These are phyloP conservation scores for Orientallactaga sibirica DNA, from an alignment of 2,797 vertebrate species.

Conservation along the genomic window DNA sequence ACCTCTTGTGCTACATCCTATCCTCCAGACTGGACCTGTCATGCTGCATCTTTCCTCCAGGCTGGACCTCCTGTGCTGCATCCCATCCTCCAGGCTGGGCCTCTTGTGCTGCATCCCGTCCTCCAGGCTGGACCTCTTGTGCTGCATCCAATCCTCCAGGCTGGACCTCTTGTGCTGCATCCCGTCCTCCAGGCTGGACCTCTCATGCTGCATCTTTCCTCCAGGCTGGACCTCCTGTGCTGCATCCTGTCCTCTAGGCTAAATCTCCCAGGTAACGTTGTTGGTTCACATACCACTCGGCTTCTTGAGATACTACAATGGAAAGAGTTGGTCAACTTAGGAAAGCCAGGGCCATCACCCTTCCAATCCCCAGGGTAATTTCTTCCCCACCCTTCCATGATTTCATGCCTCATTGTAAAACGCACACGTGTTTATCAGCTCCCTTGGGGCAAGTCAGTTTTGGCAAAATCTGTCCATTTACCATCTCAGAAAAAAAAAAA, in stretches of 20 bases:
- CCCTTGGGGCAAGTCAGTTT: neutral
- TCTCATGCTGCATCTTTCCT: neutral
- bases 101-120: no score
- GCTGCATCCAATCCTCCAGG: no score
- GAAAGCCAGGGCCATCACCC: neutral
- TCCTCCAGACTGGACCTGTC: no score
- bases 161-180: no score
- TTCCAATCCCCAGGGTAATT: neutral
- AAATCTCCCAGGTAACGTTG: neutral
- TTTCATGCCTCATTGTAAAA: neutral
- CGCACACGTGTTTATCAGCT: neutral
- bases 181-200: no score
- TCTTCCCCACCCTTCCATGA: neutral
- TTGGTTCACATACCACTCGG: neutral
- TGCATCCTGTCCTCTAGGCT: neutral
- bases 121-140: no score
- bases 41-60: no score
- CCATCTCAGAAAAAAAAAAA: conserved; percentile 13
- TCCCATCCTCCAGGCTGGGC: no score
- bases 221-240: neutral
- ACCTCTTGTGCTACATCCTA: no score
- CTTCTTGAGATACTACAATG: conserved; percentile 23
- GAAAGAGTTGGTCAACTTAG: neutral
- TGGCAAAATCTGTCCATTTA: neutral
- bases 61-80: no score